Base-by-base conservation (phyloP, 2,113 vertebrate genomes). In the Lutjanus erythropterus region DNA sequence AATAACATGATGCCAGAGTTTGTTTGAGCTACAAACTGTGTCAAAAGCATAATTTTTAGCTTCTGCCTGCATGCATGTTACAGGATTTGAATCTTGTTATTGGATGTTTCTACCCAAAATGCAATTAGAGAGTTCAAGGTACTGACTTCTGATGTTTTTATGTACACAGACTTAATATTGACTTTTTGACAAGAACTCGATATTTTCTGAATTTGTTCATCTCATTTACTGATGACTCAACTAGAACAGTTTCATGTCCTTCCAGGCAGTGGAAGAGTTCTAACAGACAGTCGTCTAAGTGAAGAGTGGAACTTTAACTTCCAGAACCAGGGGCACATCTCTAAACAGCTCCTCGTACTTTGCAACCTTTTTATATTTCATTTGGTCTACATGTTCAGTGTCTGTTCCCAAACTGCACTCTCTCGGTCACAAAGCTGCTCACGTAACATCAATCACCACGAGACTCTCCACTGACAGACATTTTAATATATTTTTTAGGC, bases 381-480 rank as follows among this genome's bases (percentile, higher is more conserved):
- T 15, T 15, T 31, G 23, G 23, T 49, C 11, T 42, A 12, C 53
- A 65, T 65, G 35, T 47, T 46, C 16, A 31, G 16, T n/a, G 27
- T 31, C 37, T 68, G 31, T 9, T 50, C 21, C 46, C 14, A 16
- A 18, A 37, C 46, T 23, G 46, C 16, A 27, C 4, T n/a, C 10
- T 37, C 41, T 18, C 35, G 55, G 41, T 10, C 10, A n/a, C 16
- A 39, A 49, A 19, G 8, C 53, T 12, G 10, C 47, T 56, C 19
- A 59, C 59, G 29, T 37, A 66, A 42, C 65, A 69, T 52, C 33
- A 23, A 31, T 60, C 18, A 62, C 39, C 56, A 61, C 6, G 15
- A 61, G 46, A 53, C 37, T 59, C 12, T 52, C 9, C 12, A 31
- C 18, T 35, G 56, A 78, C 46, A 69, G 65, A 78, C 37, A 52